phyloP scores from a whole-genome alignment of 1,140 invertebrate genomes.

The Leptinotarsa texana region DNA sequence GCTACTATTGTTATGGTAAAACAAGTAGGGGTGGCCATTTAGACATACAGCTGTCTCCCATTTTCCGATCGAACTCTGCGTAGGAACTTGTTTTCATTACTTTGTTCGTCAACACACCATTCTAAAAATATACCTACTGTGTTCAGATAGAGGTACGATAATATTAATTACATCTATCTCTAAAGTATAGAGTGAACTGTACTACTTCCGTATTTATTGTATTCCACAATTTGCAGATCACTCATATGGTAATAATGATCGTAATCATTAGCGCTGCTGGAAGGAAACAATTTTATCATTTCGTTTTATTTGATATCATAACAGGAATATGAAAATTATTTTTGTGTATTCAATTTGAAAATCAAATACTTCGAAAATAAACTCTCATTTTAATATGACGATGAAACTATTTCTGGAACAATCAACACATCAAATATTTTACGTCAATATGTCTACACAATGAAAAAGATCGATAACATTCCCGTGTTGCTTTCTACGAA shows the following conservation, averaged over 20 bases:
- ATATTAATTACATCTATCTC: not conserved
- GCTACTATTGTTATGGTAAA: conserved; percentile 3
- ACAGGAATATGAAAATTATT: too few species aligned
- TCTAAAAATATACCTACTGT: not conserved
- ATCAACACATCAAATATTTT: too few species aligned
- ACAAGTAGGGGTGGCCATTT: not conserved
- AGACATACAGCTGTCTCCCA: not conserved
- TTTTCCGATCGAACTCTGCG: not conserved
- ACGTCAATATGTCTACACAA: too few species aligned
- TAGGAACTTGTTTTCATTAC: not conserved
- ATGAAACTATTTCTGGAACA: too few species aligned
- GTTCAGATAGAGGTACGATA: not conserved
- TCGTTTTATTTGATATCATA: too few species aligned
- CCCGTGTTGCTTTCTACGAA: too few species aligned
- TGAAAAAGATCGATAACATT: too few species aligned
- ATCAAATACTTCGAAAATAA: too few species aligned
- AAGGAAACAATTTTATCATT: too few species aligned
- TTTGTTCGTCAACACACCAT: not conserved
- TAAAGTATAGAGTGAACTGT: conserved; percentile 4
- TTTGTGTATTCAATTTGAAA: too few species aligned
- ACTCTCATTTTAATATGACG: too few species aligned
- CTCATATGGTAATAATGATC: conserved; percentile 17
- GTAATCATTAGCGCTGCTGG: not conserved
- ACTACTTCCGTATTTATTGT: conserved; percentile 17
- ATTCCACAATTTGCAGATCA: conserved; percentile 1